phyloP scores from a whole-genome alignment of 2,113 vertebrate genomes.

The Acrocephalus arundinaceus region DNA sequence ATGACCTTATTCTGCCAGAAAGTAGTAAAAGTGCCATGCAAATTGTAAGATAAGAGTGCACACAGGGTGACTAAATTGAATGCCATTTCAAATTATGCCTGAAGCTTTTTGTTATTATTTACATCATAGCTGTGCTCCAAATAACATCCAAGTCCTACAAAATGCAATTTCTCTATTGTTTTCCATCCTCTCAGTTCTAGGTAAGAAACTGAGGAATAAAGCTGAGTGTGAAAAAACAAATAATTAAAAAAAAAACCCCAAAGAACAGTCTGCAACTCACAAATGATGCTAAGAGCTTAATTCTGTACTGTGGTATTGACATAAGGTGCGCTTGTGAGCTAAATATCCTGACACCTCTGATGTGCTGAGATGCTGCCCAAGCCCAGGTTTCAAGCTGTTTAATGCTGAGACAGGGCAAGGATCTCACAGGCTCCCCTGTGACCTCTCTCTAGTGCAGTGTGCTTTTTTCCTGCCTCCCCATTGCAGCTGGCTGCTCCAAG shows the following conservation, averaged over 20 bases:
- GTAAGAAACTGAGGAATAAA: not conserved
- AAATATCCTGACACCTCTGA: not conserved
- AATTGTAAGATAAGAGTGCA: not conserved
- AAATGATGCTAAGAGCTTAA: not conserved
- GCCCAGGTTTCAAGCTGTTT: not conserved
- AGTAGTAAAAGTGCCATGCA: not conserved
- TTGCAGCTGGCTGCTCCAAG: not conserved
- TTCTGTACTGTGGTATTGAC: not conserved
- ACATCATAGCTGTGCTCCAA: not conserved
- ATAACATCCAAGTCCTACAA: not conserved
- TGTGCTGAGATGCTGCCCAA: not conserved
- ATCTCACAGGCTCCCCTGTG: rapidly evolving
- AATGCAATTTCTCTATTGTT: not conserved
- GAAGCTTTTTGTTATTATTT: not conserved
- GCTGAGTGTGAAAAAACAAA: rapidly evolving
- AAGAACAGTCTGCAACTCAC: not conserved
- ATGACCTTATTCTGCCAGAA: not conserved
- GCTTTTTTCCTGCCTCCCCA: not conserved
- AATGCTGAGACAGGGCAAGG: not conserved
- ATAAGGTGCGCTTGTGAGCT: not conserved
- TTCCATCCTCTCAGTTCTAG: not conserved
- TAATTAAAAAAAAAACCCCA: rapidly evolving
- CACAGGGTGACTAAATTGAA: not conserved
- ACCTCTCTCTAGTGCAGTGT: not conserved
- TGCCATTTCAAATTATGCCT: not conserved